phyloP scores from a whole-genome alignment of 2,113 vertebrate species.

The Hippoglossus stenolepis region DNA sequence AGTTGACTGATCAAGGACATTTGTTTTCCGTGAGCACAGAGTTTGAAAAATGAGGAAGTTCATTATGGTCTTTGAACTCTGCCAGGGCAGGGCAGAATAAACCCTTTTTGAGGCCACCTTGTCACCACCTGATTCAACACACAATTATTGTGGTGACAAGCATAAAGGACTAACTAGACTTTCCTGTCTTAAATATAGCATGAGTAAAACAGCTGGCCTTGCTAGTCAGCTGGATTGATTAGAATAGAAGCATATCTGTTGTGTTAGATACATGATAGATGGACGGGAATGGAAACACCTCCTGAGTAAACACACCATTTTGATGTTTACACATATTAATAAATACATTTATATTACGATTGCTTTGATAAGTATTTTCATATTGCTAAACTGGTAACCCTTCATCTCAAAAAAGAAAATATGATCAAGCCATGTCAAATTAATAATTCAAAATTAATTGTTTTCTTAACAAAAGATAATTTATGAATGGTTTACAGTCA shows the following conservation, averaged over 20 bases:
- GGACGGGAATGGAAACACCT: background rate
- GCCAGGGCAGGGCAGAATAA: background rate
- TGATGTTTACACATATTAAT: too few relatives aligned
- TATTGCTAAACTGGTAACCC: too few relatives aligned
- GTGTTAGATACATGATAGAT: background rate
- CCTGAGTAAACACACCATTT: too few relatives aligned
- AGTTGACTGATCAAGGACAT: slow-evolving; percentile 10
- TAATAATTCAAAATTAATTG: too few relatives aligned
- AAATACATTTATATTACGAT: too few relatives aligned
- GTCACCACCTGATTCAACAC: background rate
- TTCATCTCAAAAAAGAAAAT: too few relatives aligned
- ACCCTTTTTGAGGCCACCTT: background rate
- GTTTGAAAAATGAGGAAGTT: slow-evolving; percentile 6
- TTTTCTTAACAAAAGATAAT: too few relatives aligned
- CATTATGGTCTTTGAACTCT: background rate
- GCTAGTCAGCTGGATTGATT: too few relatives aligned
- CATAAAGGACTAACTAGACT: too few relatives aligned
- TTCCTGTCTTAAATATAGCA: background rate
- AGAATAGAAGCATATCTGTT: background rate
- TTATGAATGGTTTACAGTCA: too few relatives aligned
- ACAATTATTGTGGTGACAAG: background rate
- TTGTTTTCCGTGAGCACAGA: background rate
- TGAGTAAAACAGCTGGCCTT: background rate
- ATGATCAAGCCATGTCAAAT: too few relatives aligned
- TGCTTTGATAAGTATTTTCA: too few relatives aligned